Evolutionary conservation across 2,113 vertebrate species (phyloP).

Genomic region (Peromyscus maniculatus): DNA sequence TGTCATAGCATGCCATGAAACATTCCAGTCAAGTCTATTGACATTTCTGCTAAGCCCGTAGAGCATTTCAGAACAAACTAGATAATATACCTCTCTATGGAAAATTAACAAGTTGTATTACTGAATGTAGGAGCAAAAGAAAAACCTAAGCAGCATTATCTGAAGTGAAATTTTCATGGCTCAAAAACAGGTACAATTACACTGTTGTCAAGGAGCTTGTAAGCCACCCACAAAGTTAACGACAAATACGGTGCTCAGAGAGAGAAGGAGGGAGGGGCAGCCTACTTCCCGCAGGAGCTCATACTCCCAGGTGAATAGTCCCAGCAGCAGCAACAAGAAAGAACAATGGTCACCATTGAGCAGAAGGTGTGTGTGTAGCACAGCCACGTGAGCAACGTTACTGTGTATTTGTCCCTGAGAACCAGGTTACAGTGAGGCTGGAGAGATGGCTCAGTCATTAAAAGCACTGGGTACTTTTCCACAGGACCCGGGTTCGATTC

Average conservation of each 20-base stretch:
- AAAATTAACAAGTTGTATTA: conserved; percentile 37
- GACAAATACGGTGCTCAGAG: not conserved
- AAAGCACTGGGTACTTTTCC: not conserved
- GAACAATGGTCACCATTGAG: not conserved
- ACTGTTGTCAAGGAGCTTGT: conserved; percentile 18
- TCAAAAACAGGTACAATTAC: conserved; percentile 38
- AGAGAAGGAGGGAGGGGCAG: not conserved
- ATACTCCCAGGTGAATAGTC: not conserved
- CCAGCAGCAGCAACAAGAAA: not conserved
- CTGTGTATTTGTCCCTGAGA: not conserved
- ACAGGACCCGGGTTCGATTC: not conserved
- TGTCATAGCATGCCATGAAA: not conserved
- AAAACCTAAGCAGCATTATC: conserved; percentile 20
- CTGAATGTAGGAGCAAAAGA: not conserved
- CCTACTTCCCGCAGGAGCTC: not conserved
- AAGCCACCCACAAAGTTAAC: conserved; percentile 56
- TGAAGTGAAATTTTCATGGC: conserved; percentile 41
- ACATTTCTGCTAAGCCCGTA: conserved; percentile 17
- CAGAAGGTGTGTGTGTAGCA: not conserved
- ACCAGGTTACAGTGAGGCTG: not conserved
- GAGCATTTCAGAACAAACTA: conserved; percentile 31
- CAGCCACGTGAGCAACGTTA: rapidly evolving
- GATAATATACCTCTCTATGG: not conserved
- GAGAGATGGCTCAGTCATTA: not conserved
- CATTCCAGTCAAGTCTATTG: not conserved